phyloP scores from a whole-genome alignment of 1,140 invertebrate species.

The Pristionchus pacificus region DNA sequence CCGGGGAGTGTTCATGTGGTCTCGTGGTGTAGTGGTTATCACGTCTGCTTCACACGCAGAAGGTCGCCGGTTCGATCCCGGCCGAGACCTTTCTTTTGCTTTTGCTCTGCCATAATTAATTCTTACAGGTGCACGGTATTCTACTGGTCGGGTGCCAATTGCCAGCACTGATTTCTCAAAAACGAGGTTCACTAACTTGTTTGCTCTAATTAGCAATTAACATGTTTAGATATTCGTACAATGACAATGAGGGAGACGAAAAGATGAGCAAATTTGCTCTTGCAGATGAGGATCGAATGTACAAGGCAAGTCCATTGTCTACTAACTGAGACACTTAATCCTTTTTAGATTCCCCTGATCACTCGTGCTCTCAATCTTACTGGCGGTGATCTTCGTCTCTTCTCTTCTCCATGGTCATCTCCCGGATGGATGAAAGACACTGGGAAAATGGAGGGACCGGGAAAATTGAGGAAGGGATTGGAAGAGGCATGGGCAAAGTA shows the following conservation, averaged over 20 bases:
- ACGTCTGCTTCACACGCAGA: constrained; percentile 43
- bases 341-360: no score
- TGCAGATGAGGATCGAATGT: constrained; percentile 21
- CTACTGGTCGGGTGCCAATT: constrained; percentile 73
- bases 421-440: constrained; percentile 90
- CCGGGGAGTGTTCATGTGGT: no score
- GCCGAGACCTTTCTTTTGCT: constrained; percentile 18
- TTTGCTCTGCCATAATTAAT: no score
- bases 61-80: constrained; percentile 43
- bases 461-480: constrained; percentile 63
- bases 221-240: no score
- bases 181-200: constrained; percentile 20
- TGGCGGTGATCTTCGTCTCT: no score
- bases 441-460: constrained; percentile 62
- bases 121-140: no score
- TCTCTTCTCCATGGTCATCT: constrained; percentile 76
- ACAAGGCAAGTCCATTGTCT: neutral
- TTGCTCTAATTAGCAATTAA: no score
- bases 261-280: constrained; percentile 13
- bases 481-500: constrained; percentile 74
- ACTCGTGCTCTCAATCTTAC: no score
- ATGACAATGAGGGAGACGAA: constrained; percentile 12
- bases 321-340: no score
- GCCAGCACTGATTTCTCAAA: constrained; percentile 77
- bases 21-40: constrained; percentile 43